phyloP scores from a whole-genome alignment of 1,140 invertebrate genomes.

The Macrobrachium nipponense region DNA sequence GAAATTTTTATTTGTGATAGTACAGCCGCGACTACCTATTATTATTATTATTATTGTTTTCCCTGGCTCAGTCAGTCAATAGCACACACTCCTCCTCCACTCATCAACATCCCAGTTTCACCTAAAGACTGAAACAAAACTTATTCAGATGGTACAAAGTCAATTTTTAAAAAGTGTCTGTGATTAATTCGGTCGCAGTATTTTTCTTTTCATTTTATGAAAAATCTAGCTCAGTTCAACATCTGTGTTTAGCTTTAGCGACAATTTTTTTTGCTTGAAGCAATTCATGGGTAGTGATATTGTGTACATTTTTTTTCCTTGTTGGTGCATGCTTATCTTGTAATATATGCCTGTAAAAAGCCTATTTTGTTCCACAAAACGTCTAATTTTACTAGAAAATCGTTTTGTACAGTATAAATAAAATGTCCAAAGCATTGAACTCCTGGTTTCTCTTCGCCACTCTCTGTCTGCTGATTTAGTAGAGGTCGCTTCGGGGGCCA shows the following conservation, averaged over 20 bases:
- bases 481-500: conserved; percentile 30
- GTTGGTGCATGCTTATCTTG: conserved; percentile 62
- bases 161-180: conserved; percentile 60
- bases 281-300: conserved; percentile 60
- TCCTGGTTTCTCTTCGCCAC: conserved; percentile 55
- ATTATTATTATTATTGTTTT: background rate
- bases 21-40: conserved; percentile 1
- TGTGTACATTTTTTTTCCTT: conserved; percentile 56
- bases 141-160: conserved; percentile 61
- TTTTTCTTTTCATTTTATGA: conserved; percentile 54
- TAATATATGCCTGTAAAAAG: conserved; percentile 62
- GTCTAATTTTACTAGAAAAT: conserved; percentile 62
- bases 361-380: conserved; percentile 62
- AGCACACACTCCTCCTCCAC: background rate
- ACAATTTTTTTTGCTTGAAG: conserved; percentile 56
- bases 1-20: conserved; percentile 12
- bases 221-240: conserved; percentile 60
- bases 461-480: conserved; percentile 13
- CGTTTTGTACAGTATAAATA: conserved; percentile 61
- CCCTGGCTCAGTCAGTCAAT: conserved; percentile 5
- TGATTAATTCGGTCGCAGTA: conserved; percentile 62
- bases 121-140: conserved; percentile 52
- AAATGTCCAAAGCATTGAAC: conserved; percentile 59
- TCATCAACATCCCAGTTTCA: conserved; percentile 23
- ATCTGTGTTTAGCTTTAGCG: conserved; percentile 60